These are phyloP conservation scores for Grantiella picta DNA, from an alignment of 2,113 vertebrate species.

Conservation along the genomic window DNA sequence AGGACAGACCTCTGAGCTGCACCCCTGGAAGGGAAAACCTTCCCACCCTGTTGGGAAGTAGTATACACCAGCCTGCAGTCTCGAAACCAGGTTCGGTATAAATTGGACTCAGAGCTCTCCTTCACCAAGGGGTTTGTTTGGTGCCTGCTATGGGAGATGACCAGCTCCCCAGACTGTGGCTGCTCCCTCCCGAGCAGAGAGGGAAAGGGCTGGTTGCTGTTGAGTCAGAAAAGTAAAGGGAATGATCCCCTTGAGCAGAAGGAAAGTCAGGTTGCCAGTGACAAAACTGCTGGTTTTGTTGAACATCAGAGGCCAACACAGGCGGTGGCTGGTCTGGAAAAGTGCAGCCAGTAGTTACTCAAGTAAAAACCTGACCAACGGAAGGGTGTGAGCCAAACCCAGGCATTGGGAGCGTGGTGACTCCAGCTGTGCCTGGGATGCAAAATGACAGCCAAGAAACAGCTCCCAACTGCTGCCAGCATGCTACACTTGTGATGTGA, in stretches of 20 bases:
- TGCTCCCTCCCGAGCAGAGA: background rate
- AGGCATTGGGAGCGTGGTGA: rapidly evolving
- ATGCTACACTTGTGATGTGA: background rate
- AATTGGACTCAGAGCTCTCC: background rate
- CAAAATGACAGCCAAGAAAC: background rate
- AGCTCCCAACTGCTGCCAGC: background rate
- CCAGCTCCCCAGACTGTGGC: background rate
- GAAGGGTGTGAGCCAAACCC: background rate
- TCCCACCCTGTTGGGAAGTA: background rate
- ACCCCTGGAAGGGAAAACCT: background rate
- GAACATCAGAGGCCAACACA: background rate
- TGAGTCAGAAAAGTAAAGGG: background rate
- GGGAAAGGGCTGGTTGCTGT: background rate
- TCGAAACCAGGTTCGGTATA: background rate
- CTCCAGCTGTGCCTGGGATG: rapidly evolving
- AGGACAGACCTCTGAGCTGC: background rate
- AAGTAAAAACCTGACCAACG: background rate
- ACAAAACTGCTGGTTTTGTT: background rate
- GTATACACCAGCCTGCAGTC: background rate
- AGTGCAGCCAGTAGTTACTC: background rate
- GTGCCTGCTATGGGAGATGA: background rate
- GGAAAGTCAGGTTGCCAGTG: background rate
- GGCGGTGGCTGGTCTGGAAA: background rate
- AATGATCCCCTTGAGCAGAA: background rate
- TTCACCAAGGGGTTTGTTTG: background rate